A percentile compares a stretch with the other conserved stretches of the same genome.
Conservation (phyloP, 2,113 vertebrate species). For the Chroicocephalus ridibundus region DNA sequence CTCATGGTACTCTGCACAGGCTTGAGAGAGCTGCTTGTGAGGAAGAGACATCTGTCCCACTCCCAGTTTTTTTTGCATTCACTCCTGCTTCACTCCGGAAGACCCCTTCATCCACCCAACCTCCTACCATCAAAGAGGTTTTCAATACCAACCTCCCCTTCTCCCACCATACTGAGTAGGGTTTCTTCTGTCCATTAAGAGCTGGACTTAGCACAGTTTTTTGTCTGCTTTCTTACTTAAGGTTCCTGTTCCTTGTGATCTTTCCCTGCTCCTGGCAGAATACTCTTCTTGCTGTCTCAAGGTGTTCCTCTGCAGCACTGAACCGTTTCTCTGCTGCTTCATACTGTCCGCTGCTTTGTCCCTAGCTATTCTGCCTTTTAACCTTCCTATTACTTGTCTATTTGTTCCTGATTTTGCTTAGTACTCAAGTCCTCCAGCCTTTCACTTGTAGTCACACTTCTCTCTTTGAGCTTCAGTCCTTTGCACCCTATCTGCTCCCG, state of each 20-base stretch:
- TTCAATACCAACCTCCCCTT: background rate
- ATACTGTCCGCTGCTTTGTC: background rate
- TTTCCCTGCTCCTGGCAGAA: background rate
- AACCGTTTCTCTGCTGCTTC: background rate
- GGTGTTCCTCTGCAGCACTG: background rate
- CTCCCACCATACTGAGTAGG: background rate
- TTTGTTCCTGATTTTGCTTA: background rate
- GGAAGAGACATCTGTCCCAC: background rate
- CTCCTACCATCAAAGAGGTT: background rate
- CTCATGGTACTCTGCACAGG: background rate
- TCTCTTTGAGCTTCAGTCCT: background rate
- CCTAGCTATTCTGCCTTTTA: background rate
- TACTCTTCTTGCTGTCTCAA: background rate
- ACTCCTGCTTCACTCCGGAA: background rate
- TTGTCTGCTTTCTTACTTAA: background rate
- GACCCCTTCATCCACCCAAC: background rate
- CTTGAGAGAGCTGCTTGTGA: accelerated
- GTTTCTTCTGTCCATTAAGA: background rate
- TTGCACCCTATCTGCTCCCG: background rate
- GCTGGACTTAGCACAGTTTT: background rate
- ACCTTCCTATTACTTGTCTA: background rate
- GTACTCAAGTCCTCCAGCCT: background rate
- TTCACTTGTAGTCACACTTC: background rate
- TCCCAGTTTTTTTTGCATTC: background rate
- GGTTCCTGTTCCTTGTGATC: background rate